Base-by-base conservation (phyloP, 1,140 invertebrate species). In the Drosophila orosa region DNA sequence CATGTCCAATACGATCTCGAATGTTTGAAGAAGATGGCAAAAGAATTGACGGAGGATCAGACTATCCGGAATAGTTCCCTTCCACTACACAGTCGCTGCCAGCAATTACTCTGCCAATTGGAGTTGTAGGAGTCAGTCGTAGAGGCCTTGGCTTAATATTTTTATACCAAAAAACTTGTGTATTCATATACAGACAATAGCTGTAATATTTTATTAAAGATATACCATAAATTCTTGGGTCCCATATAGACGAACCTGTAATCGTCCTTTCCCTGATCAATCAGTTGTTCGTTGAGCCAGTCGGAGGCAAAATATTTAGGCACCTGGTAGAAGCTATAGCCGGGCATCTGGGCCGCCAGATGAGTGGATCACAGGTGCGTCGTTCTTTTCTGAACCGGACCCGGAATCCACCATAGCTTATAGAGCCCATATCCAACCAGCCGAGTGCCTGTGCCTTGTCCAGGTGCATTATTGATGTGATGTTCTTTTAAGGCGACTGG, bases 161-260 rank as follows among this genome's bases (percentile, higher is more conserved):
- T 89, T 81, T 80, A 85, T 80, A 89, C 85, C 80, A 85, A 84
- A 84, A 80, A 84, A 72, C 52, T 77, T 85, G 76, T 80, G 76
- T 89, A 87, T 79, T 83, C 66, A 73, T 84, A 80, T 89, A 90
- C 74, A 89, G 42, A 40, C 56, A 33, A 74, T 68, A 85, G 57
- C 44, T 57, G 15, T 74, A 82, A 61, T 56, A 63, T 83, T 83
- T 84, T 83, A 84, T 45, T 66, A 58, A 61, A 62, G 52, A 74
- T 47, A 74, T 73, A 98, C 98, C 98, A 99, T 62, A 97, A 95
- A 74, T 95, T 95, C 93, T 96, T 96, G 6, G 97, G 96, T 65
- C 98, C 98, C 94, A 99, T 97, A 90, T 99, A 99, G 25, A 98
- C 96, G 95, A 99, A 99, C 93, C 96, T 95, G 91, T 98, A 99